Evolutionary conservation across 2,113 vertebrate genomes (phyloP).

Genomic region (Bothrops jararaca): DNA sequence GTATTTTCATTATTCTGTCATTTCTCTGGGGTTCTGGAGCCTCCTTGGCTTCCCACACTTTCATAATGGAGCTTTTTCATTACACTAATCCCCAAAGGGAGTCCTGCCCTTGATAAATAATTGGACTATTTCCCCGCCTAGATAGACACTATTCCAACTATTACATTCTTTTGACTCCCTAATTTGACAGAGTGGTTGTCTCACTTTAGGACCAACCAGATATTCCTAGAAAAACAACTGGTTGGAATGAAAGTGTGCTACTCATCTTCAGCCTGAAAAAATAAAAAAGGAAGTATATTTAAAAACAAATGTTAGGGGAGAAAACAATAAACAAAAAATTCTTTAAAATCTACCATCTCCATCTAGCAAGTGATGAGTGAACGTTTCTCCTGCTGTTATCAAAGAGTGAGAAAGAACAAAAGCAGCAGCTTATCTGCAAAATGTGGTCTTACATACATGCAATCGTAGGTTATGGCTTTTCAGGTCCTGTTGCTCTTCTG

Average conservation of each 20-base stretch:
- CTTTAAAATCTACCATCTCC: neutral
- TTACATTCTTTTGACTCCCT: neutral
- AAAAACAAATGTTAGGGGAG: neutral
- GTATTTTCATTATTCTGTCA: neutral
- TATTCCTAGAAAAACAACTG: neutral
- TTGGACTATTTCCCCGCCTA: neutral
- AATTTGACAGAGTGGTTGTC: neutral
- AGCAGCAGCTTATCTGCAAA: neutral
- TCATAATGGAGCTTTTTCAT: neutral
- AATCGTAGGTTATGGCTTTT: neutral
- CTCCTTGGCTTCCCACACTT: neutral
- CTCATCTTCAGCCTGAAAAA: neutral
- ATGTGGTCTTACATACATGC: neutral
- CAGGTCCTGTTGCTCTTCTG: neutral
- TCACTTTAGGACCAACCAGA: neutral
- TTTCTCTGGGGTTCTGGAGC: neutral
- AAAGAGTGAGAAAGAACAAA: neutral
- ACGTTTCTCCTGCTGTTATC: neutral
- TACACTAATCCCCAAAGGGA: neutral
- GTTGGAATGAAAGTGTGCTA: neutral
- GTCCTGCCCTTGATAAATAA: neutral
- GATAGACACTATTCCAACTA: neutral
- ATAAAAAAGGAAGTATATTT: neutral
- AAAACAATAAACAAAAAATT: neutral
- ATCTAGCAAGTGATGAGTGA: neutral